Conservation (phyloP, 2,113 vertebrate species). For the Periophthalmus modestus region DNA sequence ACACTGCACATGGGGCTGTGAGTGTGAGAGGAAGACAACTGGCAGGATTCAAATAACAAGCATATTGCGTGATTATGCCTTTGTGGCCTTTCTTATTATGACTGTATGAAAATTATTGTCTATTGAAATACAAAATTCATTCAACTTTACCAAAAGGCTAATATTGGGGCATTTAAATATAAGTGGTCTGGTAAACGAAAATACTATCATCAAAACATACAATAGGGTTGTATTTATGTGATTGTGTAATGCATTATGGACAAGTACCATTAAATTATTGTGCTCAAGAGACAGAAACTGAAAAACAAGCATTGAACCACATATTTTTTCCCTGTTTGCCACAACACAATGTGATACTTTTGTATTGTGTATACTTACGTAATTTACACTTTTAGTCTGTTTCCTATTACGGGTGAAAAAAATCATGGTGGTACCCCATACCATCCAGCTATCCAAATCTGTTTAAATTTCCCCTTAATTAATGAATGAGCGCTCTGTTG, state of each 20-base stretch:
- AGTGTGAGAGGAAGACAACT: constrained; percentile 14
- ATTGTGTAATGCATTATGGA: background rate
- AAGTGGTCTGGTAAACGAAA: too few species aligned
- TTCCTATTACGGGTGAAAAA: too few species aligned
- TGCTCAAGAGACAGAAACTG: background rate
- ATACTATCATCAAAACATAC: too few species aligned
- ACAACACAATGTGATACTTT: background rate
- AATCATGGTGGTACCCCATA: too few species aligned
- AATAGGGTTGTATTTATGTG: background rate
- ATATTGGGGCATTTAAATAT: too few species aligned
- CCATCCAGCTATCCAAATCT: too few species aligned
- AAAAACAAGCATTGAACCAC: background rate
- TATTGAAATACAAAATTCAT: background rate
- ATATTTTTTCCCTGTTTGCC: background rate
- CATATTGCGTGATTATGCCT: background rate
- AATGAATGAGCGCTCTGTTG: too few species aligned
- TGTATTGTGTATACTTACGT: background rate
- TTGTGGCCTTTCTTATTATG: background rate
- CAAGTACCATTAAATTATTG: background rate
- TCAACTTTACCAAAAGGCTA: background rate
- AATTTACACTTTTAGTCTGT: background rate
- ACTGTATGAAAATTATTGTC: background rate
- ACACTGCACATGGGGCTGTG: constrained; percentile 53
- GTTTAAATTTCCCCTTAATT: too few species aligned
- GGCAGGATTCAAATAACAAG: background rate